Evolutionary conservation across 2,113 vertebrate species (phyloP).

Genomic region (Propithecus coquereli): DNA sequence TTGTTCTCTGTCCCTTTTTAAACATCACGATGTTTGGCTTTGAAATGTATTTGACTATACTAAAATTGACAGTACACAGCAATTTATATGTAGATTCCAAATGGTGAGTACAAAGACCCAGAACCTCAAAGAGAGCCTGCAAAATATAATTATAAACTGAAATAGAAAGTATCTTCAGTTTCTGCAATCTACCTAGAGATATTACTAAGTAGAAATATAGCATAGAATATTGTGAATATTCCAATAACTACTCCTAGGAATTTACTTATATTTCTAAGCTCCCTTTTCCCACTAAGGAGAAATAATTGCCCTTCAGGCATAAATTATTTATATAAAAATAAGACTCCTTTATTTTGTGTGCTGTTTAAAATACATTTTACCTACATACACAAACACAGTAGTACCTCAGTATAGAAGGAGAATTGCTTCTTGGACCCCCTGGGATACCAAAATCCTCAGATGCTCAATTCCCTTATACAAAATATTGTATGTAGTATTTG

Average conservation of each 20-base stretch:
- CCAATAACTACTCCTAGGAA: slow-evolving; percentile 46
- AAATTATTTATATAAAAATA: slow-evolving; percentile 12
- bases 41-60: slow-evolving; percentile 66
- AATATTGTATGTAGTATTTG: neutral
- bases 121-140: slow-evolving; percentile 50
- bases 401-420: neutral
- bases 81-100: slow-evolving; percentile 81
- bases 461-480: neutral
- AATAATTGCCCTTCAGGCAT: neutral
- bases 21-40: slow-evolving; percentile 68
- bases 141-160: slow-evolving; percentile 75
- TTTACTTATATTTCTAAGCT: slow-evolving; percentile 57
- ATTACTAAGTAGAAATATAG: slow-evolving; percentile 34
- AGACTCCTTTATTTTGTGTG: neutral
- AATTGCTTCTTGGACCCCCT: neutral
- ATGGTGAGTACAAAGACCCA: slow-evolving; percentile 68
- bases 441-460: neutral
- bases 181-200: slow-evolving; percentile 63
- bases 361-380: neutral
- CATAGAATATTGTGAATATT: slow-evolving; percentile 65
- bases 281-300: neutral
- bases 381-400: neutral
- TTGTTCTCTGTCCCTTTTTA: slow-evolving; percentile 66
- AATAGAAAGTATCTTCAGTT: slow-evolving; percentile 62
- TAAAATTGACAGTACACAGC: slow-evolving; percentile 46